These are phyloP conservation scores for Pterocles gutturalis DNA, from an alignment of 2,113 vertebrate genomes.

Conservation along the genomic window DNA sequence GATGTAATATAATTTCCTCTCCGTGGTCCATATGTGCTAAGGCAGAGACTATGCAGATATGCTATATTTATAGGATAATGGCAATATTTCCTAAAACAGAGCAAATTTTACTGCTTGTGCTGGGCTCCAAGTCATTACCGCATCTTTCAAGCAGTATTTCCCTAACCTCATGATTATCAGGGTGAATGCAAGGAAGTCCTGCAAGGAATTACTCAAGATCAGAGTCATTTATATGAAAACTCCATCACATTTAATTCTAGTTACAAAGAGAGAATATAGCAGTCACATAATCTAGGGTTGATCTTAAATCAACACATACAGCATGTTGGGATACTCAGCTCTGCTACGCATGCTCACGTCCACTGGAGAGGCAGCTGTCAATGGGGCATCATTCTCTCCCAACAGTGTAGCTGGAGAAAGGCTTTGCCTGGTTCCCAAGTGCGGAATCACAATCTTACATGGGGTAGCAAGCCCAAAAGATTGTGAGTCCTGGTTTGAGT, in stretches of 20 bases:
- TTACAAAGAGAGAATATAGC: background rate
- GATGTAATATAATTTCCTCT: slow-evolving; percentile 26
- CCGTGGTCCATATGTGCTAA: background rate
- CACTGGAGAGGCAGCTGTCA: background rate
- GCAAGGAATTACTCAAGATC: background rate
- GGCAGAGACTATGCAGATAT: slow-evolving; percentile 18
- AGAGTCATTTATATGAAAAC: background rate
- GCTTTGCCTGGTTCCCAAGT: background rate
- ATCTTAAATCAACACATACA: background rate
- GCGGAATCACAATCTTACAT: accelerated
- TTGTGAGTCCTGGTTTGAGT: background rate
- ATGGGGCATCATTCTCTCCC: background rate
- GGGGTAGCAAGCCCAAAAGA: accelerated
- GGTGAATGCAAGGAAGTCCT: background rate
- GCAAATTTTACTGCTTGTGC: background rate
- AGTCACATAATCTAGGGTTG: background rate
- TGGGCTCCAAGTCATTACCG: background rate
- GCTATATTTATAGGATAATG: slow-evolving; percentile 32
- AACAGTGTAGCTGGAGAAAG: background rate
- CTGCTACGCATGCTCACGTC: background rate
- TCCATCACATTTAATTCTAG: background rate
- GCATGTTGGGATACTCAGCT: background rate
- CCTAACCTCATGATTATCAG: slow-evolving; percentile 39
- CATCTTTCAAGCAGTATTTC: slow-evolving; percentile 3
- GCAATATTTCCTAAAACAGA: slow-evolving; percentile 4